Evolutionary conservation across 2,113 vertebrate species (phyloP).

Genomic region (Lipotes vexillifer): DNA sequence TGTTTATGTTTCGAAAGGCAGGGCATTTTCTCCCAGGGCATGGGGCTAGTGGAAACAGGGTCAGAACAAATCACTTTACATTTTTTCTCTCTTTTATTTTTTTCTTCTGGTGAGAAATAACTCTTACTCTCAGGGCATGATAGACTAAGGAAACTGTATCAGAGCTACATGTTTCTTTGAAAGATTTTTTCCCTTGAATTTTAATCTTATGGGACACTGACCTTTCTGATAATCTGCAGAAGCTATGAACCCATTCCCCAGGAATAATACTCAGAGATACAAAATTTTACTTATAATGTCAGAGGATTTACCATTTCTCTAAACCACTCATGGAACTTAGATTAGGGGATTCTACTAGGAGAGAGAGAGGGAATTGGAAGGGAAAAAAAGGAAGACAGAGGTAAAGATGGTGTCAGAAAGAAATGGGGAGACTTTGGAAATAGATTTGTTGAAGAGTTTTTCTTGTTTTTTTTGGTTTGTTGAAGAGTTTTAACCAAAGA

Average conservation of each 20-base stretch:
- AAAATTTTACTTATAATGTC: neutral
- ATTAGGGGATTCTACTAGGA: neutral
- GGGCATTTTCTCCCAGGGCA: slow-evolving; percentile 37
- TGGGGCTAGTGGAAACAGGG: slow-evolving; percentile 27
- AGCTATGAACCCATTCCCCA: neutral
- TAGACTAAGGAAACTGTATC: neutral
- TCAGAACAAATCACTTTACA: slow-evolving; percentile 55
- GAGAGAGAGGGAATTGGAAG: neutral
- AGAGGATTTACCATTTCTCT: neutral
- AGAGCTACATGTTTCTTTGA: neutral
- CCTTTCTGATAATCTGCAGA: neutral
- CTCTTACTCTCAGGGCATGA: neutral
- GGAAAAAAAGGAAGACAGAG: neutral
- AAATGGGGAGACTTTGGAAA: neutral
- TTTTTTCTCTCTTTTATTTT: slow-evolving; percentile 24
- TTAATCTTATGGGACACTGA: neutral
- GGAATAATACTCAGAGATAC: neutral
- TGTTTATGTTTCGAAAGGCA: slow-evolving; percentile 42
- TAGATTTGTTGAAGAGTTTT: neutral
- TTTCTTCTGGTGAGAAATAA: slow-evolving; percentile 49
- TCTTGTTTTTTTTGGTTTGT: too few relatives aligned
- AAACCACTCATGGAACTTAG: neutral
- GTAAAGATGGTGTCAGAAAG: neutral
- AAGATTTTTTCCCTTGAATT: neutral
- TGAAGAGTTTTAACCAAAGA: neutral